Base-by-base conservation (phyloP, 2,113 vertebrate species). In the Rhynchomys soricoides region DNA sequence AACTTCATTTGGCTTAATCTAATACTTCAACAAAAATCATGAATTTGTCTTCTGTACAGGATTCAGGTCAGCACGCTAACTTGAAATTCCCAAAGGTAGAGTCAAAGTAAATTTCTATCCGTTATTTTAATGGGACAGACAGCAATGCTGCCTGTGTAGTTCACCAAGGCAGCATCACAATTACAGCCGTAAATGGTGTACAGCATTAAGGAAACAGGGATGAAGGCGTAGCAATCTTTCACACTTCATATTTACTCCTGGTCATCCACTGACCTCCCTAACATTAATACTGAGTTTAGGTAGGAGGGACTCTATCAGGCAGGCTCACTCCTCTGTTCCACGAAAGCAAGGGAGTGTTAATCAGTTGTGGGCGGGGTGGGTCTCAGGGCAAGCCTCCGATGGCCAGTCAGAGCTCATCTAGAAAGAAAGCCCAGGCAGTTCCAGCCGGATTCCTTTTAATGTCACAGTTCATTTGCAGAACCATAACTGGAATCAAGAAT, bases 401-500 rank as follows among this genome's bases (percentile, higher is more conserved):
- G 97, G 96, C 97, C 96, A 97, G 95, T 97, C 96, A 79, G 98
- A 98, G 98, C 98, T 98, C 98, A 98, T 98, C 98, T 98, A 98
- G 95, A 98, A 97, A 98, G 96, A 92, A 98, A 98, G 97, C 95
- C 97, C 86, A 94, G 97, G 98, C 98, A 98, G 98, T 98, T 99
- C 98, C 98, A 98, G 97, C 98, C 98, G 98, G 98, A 98, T 98
- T 98, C 98, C 98, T 99, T 99, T 99, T 98, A 99, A 99, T 99
- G 98, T 99, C 98, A 99, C 99, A 99, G 98, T 99, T 99, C 98
- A 99, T 99, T 99, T 99, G 98, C 98, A 98, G 98, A 98, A 98
- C 98, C 98, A 98, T 99, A 98, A 99, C 98, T 98, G 98, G 98
- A 98, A 99, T 99, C 98, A 99, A 98, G 98, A 99, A 99, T 99